phyloP scores from a whole-genome alignment of 2,113 vertebrate species.

The Misgurnus mizolepis region DNA sequence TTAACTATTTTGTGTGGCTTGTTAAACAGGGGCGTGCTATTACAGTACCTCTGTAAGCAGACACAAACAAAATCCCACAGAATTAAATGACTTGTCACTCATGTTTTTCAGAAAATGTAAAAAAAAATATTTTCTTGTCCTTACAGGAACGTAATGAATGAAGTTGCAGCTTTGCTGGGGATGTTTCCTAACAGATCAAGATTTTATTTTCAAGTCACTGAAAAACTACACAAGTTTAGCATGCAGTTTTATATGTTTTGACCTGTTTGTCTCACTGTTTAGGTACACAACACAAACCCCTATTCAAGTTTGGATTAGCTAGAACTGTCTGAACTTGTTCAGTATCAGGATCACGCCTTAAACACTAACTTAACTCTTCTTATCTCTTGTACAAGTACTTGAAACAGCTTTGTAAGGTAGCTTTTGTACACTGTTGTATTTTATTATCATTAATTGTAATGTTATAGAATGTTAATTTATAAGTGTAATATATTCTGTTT shows the following conservation, averaged over 20 bases:
- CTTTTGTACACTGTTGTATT: not conserved
- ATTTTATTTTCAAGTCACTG: not conserved
- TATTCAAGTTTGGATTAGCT: not conserved
- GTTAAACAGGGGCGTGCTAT: too few species aligned
- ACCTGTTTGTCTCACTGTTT: not conserved
- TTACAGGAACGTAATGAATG: conserved; percentile 43
- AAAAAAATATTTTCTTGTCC: conserved; percentile 8
- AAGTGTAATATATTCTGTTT: not conserved
- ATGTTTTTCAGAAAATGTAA: not conserved
- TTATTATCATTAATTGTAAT: not conserved
- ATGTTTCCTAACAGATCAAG: conserved; percentile 8
- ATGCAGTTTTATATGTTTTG: not conserved
- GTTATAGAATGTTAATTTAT: conserved; percentile 26
- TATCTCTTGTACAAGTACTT: not conserved
- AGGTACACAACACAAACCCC: not conserved
- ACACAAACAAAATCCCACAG: too few species aligned
- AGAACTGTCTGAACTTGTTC: not conserved
- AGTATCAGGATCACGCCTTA: not conserved
- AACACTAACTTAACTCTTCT: not conserved
- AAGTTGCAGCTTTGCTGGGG: conserved; percentile 21
- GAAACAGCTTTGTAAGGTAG: not conserved
- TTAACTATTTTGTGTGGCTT: not conserved
- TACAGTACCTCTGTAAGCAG: too few species aligned
- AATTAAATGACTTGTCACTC: not conserved
- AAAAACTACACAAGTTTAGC: not conserved